Percentiles rank a stretch among this genome's conserved stretches.
Evolutionary conservation across 1,140 invertebrate species (phyloP).

Genomic region (Pomacea maculata): DNA sequence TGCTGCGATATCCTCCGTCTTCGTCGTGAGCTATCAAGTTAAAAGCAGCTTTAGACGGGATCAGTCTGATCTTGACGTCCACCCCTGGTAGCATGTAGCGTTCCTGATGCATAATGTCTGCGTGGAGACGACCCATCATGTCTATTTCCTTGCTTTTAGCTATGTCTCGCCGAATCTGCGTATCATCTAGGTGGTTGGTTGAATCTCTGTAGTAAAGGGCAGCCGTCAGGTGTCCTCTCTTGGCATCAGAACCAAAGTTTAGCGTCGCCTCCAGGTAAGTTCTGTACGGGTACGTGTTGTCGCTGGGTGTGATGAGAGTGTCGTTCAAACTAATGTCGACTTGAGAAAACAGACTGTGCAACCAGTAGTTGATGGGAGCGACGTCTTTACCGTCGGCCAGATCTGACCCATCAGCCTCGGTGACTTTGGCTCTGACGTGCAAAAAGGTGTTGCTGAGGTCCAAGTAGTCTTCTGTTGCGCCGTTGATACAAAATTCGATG

Average conservation of each 20-base stretch:
- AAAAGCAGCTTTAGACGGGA: background rate
- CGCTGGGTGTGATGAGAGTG: conserved; percentile 1
- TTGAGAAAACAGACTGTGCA: conserved; percentile 10
- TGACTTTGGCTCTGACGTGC: background rate
- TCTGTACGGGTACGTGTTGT: background rate
- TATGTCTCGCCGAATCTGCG: background rate
- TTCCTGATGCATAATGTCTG: conserved; percentile 9
- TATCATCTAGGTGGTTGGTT: background rate
- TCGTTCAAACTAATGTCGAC: conserved; percentile 12
- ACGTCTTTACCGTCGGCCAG: background rate
- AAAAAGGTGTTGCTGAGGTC: conserved; percentile 9
- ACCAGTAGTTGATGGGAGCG: conserved; percentile 3
- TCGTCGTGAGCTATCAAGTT: conserved; percentile 1
- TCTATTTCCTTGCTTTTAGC: conserved; percentile 1
- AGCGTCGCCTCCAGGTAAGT: background rate
- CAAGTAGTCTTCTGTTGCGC: background rate
- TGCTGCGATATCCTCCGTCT: background rate
- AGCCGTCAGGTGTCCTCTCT: background rate
- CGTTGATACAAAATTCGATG: background rate
- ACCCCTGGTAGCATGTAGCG: background rate
- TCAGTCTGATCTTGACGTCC: conserved; percentile 6
- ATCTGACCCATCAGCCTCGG: background rate
- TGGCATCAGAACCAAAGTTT: background rate
- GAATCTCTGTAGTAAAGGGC: conserved; percentile 1
- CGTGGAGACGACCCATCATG: conserved; percentile 13